Evolutionary conservation across 2,113 vertebrate genomes (phyloP), one percentile per base, ranked within the genome.

Genomic region (Sylvia atricapilla): DNA sequence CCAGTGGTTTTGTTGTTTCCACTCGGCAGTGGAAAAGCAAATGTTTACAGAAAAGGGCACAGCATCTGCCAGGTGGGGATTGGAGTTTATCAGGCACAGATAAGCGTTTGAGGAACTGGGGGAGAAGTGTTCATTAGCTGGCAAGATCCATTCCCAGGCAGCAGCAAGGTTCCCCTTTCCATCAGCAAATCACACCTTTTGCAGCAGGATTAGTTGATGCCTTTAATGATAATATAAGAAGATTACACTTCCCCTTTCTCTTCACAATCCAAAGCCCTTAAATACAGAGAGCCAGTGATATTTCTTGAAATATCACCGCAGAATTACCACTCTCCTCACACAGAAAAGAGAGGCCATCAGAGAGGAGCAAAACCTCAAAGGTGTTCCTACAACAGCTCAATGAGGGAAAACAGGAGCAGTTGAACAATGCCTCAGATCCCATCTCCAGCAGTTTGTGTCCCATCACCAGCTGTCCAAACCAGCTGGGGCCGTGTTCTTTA

Each of bases 201-300:
- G 90, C 77, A 75, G 87, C 72, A 85, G 89, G 95, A 92, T 93
- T 97, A 96, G 86, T 8, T 9, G 92, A 95, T 92, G 85, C 75
- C 93, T 96, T 96, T 90, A 95, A 91, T 93, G 96, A 96, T 90
- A 93, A 89, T 33, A 24, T 82, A 91, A 88, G 94, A 77, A 95
- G 91, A 96, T 96, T 89, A 93, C 82, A 70, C 90, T 76, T 69
- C 50, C n/a, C 68, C 35, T 77, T 95, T 93, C 78, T 91, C 86
- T 86, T 73, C 92, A 37, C 31, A 21, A 87, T 59, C 87, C 86
- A 77, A 87, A 90, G 77, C 67, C 64, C 84, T 92, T 74, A 68
- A 92, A 87, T 14, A 91, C 39, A 31, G 58, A 87, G 69, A 77
- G 67, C 9, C 41, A 31, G 59, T 2, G 49, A 70, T 63, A 37